phyloP scores from a whole-genome alignment of 2,797 vertebrate species.

The Platalea minor region DNA sequence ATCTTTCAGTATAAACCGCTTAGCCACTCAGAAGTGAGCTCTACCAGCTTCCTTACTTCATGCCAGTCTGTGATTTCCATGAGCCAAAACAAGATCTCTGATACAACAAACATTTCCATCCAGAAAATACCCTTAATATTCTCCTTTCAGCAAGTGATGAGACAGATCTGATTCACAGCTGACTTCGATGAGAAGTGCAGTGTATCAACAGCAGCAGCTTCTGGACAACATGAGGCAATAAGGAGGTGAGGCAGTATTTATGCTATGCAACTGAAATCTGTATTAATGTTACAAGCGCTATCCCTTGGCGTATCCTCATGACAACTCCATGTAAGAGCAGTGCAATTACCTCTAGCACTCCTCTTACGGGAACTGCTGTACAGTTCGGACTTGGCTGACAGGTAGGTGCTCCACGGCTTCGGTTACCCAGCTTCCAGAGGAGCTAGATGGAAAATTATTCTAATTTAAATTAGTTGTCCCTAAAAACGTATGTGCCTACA shows the following conservation, averaged over 20 bases:
- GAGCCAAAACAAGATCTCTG: not conserved
- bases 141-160: not conserved
- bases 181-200: not conserved
- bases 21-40: fast-evolving
- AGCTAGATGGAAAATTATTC: not conserved
- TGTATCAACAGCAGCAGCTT: not conserved
- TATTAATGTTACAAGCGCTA: not conserved
- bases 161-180: not conserved
- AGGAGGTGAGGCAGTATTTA: not conserved
- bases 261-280: not conserved
- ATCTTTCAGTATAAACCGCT: not conserved
- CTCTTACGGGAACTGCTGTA: not conserved
- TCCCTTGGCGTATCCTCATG: not conserved
- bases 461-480: not conserved
- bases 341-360: not conserved
- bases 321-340: not conserved
- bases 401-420: not conserved
- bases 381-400: not conserved
- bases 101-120: not conserved
- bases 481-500: not conserved
- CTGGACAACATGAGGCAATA: fast-evolving
- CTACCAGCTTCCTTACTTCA: not conserved
- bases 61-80: not conserved
- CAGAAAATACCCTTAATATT: not conserved
- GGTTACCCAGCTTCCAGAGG: not conserved